Conservation (phyloP, 2,888 invertebrate genomes). For the Augiades crinisus region DNA sequence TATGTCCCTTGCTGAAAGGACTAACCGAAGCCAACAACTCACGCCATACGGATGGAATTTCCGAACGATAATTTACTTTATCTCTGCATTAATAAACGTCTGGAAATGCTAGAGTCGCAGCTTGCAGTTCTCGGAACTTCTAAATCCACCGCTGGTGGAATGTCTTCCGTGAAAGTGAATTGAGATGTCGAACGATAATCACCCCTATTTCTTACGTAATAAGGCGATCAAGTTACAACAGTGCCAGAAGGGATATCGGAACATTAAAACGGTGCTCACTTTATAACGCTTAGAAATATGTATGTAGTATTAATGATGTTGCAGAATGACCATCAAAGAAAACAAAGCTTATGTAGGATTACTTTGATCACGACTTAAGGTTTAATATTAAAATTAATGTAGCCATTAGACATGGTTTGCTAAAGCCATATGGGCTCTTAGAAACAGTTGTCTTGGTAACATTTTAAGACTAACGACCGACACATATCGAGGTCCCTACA, state of each 20-base stretch:
- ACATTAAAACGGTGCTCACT: conserved; percentile 39
- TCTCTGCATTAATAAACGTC: conserved; percentile 41
- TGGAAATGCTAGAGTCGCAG: conserved; percentile 36
- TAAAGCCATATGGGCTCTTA: no score
- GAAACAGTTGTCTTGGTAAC: no score
- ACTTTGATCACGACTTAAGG: conserved; percentile 32
- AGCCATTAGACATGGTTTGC: background rate
- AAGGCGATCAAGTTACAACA: conserved; percentile 23
- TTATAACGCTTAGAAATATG: conserved; percentile 46
- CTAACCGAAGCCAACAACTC: conserved; percentile 10
- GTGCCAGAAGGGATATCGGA: conserved; percentile 29
- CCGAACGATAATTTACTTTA: conserved; percentile 26
- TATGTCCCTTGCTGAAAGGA: background rate
- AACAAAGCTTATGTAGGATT: conserved; percentile 28
- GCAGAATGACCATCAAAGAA: conserved; percentile 41
- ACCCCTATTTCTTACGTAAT: conserved; percentile 31
- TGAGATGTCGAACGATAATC: conserved; percentile 32
- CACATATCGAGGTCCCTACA: no score
- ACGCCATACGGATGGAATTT: conserved; percentile 13
- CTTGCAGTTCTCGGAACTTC: conserved; percentile 54
- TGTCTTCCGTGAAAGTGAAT: conserved; percentile 54
- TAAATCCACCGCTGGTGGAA: conserved; percentile 52
- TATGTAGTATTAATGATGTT: conserved; percentile 47
- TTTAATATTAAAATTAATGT: conserved; percentile 16
- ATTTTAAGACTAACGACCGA: no score